phyloP scores from a whole-genome alignment of 2,797 vertebrate species.

The Borostomias antarcticus region DNA sequence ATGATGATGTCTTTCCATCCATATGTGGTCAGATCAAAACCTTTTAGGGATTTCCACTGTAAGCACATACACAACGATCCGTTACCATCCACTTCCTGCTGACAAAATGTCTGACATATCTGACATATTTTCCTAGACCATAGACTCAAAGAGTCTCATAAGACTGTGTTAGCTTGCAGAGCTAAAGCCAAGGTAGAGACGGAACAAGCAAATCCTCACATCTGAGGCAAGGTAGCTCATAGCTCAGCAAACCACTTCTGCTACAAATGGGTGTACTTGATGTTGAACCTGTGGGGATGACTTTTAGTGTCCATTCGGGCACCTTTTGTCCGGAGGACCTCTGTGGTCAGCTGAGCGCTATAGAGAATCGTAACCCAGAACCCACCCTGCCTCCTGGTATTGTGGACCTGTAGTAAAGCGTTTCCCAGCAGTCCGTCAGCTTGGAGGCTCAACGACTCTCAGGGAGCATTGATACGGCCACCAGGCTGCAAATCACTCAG shows the following conservation, averaged over 20 bases:
- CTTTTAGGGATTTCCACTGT: too few species aligned
- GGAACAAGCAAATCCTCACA: too few species aligned
- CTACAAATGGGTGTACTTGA: slow-evolving; percentile 21
- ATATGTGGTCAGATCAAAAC: too few species aligned
- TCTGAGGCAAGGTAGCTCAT: too few species aligned
- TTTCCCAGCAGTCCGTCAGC: not conserved
- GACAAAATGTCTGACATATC: too few species aligned
- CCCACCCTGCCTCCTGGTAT: slow-evolving; percentile 2
- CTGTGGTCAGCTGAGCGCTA: not conserved
- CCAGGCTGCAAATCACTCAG: slow-evolving; percentile 4
- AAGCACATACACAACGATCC: too few species aligned
- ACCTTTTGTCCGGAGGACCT: not conserved
- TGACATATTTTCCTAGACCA: too few species aligned
- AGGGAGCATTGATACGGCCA: not conserved
- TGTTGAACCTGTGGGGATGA: slow-evolving; percentile 9
- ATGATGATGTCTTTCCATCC: too few species aligned
- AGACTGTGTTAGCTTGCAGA: too few species aligned
- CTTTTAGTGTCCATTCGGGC: not conserved
- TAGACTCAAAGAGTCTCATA: too few species aligned
- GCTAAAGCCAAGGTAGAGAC: too few species aligned
- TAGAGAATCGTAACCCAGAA: not conserved
- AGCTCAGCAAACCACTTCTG: not conserved
- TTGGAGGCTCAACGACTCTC: not conserved
- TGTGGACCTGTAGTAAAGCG: slow-evolving; percentile 10
- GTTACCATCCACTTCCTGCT: too few species aligned